Conservation (phyloP, 1,140 invertebrate genomes). For the Pogonomyrmex barbatus region DNA sequence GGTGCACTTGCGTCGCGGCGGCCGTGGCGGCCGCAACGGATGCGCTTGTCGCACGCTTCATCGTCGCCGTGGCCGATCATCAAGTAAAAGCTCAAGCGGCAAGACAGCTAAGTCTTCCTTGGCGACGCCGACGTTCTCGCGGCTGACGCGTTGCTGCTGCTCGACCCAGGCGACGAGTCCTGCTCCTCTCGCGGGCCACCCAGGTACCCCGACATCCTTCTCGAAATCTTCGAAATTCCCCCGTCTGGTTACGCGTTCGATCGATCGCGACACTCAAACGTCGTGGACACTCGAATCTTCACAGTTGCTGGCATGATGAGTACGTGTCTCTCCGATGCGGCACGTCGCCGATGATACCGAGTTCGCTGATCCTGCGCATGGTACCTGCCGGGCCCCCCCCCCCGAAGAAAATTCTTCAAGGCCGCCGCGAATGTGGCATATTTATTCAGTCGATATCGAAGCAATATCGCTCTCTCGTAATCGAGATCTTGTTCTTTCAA, state of each 20-base stretch:
- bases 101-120: constrained; percentile 69
- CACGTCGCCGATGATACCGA: background rate
- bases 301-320: constrained; percentile 58
- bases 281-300: constrained; percentile 13
- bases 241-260: background rate
- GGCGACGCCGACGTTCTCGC: constrained; percentile 59
- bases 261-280: constrained; percentile 13
- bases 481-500: constrained; percentile 17
- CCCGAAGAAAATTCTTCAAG: constrained; percentile 22
- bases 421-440: constrained; percentile 19
- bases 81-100: constrained; percentile 28
- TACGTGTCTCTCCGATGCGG: background rate
- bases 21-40: constrained; percentile 76
- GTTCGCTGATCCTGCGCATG: constrained; percentile 52
- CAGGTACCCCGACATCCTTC: constrained; percentile 60
- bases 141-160: background rate
- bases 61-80: constrained; percentile 67
- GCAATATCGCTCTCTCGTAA: constrained; percentile 3
- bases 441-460: constrained; percentile 29
- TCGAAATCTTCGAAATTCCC: background rate
- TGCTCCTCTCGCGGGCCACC: constrained; percentile 62
- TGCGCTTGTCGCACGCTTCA: constrained; percentile 80
- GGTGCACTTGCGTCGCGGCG: constrained; percentile 73
- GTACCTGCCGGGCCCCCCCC: background rate
- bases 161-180: constrained; percentile 68